Conservation (phyloP, 2,797 vertebrate genomes). For the Sciurus carolinensis region DNA sequence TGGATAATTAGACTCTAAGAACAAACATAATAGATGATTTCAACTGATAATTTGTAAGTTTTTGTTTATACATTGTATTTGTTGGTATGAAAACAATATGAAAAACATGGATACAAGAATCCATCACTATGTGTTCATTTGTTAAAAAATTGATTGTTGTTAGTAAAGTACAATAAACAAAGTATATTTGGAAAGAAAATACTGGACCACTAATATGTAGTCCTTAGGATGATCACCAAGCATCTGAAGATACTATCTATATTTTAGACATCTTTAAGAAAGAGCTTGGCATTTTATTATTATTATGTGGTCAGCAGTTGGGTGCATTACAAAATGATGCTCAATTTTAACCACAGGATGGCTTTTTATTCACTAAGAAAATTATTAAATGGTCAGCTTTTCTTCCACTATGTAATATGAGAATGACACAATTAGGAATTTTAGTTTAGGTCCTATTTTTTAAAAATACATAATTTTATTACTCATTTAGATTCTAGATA, state of each 20-base stretch:
- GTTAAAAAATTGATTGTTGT: not conserved
- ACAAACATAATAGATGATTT: not conserved
- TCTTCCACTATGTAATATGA: not conserved
- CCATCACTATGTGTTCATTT: not conserved
- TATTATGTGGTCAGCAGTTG: not conserved
- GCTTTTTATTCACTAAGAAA: not conserved
- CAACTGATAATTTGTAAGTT: not conserved
- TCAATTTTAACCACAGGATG: not conserved
- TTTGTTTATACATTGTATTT: not conserved
- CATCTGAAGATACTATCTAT: not conserved
- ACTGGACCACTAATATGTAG: not conserved
- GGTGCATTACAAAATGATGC: not conserved
- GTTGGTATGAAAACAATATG: not conserved
- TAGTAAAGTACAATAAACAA: slow-evolving; percentile 4
- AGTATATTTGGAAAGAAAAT: not conserved
- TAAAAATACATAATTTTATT: not conserved
- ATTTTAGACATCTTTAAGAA: not conserved
- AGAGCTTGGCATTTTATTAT: not conserved
- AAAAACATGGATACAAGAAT: not conserved
- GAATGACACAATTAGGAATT: not conserved
- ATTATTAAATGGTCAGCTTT: not conserved
- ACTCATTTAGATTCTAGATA: not conserved
- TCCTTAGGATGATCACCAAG: not conserved
- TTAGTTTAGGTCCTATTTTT: not conserved
- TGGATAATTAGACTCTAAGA: not conserved